Evolutionary conservation across 2,888 invertebrate genomes (phyloP), one percentile per base, ranked within the genome.

Genomic region (Trichogramma dendrolimi): DNA sequence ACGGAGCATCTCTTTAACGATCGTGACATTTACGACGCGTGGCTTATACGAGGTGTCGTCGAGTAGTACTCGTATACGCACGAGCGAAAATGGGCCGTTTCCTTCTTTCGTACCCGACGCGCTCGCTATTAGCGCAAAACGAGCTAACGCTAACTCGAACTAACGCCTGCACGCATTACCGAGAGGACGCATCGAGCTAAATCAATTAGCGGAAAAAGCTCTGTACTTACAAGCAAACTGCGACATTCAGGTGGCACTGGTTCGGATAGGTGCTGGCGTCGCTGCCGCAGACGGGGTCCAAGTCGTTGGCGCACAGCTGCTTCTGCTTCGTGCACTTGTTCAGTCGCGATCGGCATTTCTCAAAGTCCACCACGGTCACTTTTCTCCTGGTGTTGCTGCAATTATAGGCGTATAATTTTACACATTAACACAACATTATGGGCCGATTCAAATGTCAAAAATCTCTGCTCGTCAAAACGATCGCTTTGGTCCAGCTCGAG

Each of bases 281-380:
- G 6, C 92, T 92, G 1, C 94, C 94, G 72, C 94, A 94, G n/a
- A 94, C 88, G 2, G 90, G 91, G 77, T 91, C 91, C 27, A 81
- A 78, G 41, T 89, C 87, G 44, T 77, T 78, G 5, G 85, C 86
- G 54, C 84, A 82, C 70, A 90, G 89, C 67, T 88, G 86, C 64
- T 87, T 86, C 58, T 85, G 81, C 73, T 91, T 90, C 73, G 86
- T 82, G 76, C 94, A 94, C 72, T 91, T 90, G 68, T 84, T 85
- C 77, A 91, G 80, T 68, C 89, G 87, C 4, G 83, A 79, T 55
- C 87, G 85, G 72, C 93, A 94, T 75, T 92, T 92, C 67, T 91
- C 91, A 82, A 91, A 89, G 70, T 90, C 89, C 0, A 89, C 87
- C 69, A 85, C 84, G 69, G 83, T 82, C 27, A 90, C 86, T 60